Percentiles rank a stretch among this genome's conserved stretches.
These are phyloP conservation scores for Diachasma alloeum DNA, from an alignment of 1,140 invertebrate species.

Conservation along the genomic window DNA sequence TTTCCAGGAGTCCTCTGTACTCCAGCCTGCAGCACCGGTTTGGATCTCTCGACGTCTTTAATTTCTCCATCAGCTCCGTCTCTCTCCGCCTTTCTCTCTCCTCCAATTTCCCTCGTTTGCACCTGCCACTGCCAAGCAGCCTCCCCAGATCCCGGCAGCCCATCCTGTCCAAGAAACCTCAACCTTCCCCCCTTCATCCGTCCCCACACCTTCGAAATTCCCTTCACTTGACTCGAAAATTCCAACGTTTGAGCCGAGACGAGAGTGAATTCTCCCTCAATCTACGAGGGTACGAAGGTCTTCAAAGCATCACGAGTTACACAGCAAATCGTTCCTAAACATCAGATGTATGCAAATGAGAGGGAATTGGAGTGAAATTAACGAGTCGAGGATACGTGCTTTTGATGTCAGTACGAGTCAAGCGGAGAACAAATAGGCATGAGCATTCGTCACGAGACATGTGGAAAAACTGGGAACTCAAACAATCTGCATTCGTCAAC, in stretches of 20 bases:
- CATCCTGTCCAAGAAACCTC: background rate
- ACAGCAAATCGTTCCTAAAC: background rate
- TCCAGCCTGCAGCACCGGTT: background rate
- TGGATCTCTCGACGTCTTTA: background rate
- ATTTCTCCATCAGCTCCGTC: conserved; percentile 20
- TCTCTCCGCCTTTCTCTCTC: background rate
- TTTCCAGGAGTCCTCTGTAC: background rate
- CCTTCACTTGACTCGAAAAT: background rate
- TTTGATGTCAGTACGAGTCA: background rate
- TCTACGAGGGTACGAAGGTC: background rate
- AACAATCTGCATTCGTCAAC: too few species aligned
- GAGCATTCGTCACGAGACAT: background rate
- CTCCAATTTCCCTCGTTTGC: background rate
- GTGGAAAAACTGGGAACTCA: too few species aligned
- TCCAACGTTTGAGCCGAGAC: background rate
- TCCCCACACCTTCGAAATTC: background rate
- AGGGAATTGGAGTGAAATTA: background rate
- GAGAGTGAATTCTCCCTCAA: background rate
- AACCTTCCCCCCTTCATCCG: background rate
- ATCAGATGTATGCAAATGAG: background rate
- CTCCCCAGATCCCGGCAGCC: background rate
- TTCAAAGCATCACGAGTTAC: background rate
- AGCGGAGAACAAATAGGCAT: background rate
- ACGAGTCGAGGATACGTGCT: background rate
- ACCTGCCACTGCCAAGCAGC: conserved; percentile 3